These are phyloP conservation scores for Argyresthia albistria DNA, from an alignment of 2,888 invertebrate genomes.

Conservation along the genomic window DNA sequence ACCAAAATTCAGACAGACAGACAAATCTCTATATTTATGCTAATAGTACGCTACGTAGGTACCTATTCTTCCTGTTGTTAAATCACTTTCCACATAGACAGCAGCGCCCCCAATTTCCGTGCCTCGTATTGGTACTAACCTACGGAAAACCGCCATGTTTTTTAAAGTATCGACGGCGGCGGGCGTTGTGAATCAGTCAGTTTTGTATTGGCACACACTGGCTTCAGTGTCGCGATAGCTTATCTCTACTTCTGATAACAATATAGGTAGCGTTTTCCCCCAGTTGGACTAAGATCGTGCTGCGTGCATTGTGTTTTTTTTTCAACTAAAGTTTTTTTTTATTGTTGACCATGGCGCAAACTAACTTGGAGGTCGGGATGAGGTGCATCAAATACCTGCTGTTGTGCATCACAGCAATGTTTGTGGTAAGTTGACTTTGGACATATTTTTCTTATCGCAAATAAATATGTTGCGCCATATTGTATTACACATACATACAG, in stretches of 20 bases:
- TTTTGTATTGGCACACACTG: neutral
- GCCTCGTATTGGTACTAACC: too few relatives aligned
- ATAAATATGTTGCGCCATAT: conserved; percentile 1
- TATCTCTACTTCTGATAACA: conserved; percentile 25
- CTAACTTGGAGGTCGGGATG: conserved; percentile 76
- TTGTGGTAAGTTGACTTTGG: conserved; percentile 76
- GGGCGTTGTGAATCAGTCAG: neutral
- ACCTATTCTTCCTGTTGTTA: too few relatives aligned
- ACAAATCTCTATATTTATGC: too few relatives aligned
- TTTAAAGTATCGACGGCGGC: neutral
- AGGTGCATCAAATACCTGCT: conserved; percentile 83
- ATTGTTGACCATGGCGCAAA: conserved; percentile 38
- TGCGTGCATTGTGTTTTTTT: neutral
- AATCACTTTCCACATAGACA: too few relatives aligned
- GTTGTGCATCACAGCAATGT: conserved; percentile 82
- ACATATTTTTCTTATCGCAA: neutral
- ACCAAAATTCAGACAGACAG: too few relatives aligned
- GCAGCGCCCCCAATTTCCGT: too few relatives aligned
- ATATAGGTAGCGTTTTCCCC: neutral
- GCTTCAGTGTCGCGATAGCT: conserved; percentile 17
- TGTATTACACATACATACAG: too few relatives aligned
- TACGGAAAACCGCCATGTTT: too few relatives aligned
- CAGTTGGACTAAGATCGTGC: neutral
- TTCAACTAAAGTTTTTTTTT: neutral
- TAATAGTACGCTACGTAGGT: too few relatives aligned